Base-by-base conservation (phyloP, 2,113 vertebrate genomes). In the Galemys pyrenaicus region DNA sequence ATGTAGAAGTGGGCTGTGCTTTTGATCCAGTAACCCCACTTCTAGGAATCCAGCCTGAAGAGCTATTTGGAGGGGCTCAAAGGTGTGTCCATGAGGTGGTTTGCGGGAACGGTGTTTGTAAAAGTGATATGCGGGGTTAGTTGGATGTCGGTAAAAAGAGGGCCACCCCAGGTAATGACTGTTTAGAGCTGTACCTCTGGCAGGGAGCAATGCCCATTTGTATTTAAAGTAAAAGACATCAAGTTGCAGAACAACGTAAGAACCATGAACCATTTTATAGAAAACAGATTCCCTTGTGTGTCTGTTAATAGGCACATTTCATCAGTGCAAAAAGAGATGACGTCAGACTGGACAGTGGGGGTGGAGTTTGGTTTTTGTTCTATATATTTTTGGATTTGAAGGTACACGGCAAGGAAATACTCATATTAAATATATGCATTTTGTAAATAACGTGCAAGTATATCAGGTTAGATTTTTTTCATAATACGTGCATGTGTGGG, bases 391-490 rank as follows among this genome's bases (percentile, higher is more conserved):
- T 87, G 32, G 84, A 19, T 67, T 80, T 92, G 84, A 75, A 35
- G 39, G 51, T 37, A 32, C 28, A n/a, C 46, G 41, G 15, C 37
- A 88, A 87, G 62, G 44, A 67, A 65, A n/a, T 54, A 15, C 56
- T 64, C 16, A 4, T 7, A 20, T 56, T 87, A 65, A 81, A 84
- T 37, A 67, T 75, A 41, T 75, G 26, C 4, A 35, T 44, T 46
- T 91, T 46, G 26, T 78, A 51, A 87, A n/a, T 67, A 78, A 77
- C 49, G 93, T 56, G 32, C 41, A 91, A 39, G 44, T 64, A 35
- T 58, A 39, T 88, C 35, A 81, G 39, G 54, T 67, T 71, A 64
- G 49, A 37, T 1, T 3, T 54, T 5, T 54, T 24, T 24, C 15
- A 6, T 56, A 56, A 22, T 22, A 24, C 6, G 51, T 54, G 51